phyloP scores from a whole-genome alignment of 2,797 vertebrate genomes.

The Acrocephalus scirpaceus region DNA sequence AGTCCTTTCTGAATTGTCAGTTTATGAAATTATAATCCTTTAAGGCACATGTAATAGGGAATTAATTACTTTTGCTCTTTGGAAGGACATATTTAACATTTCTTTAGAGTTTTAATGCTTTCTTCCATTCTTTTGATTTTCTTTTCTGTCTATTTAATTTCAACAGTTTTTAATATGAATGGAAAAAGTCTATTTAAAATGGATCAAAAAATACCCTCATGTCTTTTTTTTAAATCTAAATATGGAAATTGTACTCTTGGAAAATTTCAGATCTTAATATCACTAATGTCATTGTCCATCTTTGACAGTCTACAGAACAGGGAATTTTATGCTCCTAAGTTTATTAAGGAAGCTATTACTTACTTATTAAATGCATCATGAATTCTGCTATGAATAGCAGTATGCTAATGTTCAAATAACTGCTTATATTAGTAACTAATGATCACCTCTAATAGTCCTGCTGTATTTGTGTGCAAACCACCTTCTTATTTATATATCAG shows the following conservation, averaged over 20 bases:
- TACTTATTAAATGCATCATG: background rate
- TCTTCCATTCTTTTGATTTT: background rate
- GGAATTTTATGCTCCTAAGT: background rate
- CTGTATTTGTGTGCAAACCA: constrained; percentile 49
- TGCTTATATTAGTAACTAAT: constrained; percentile 55
- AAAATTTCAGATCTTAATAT: background rate
- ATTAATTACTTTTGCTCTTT: constrained; percentile 43
- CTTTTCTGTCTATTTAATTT: background rate
- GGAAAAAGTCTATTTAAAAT: constrained; percentile 8
- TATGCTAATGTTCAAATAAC: constrained; percentile 42
- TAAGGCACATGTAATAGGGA: constrained; percentile 8
- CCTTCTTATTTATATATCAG: constrained; percentile 39
- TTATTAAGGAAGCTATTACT: constrained; percentile 24
- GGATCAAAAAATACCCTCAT: background rate
- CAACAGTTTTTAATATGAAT: background rate
- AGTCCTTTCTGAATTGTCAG: background rate
- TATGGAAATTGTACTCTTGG: background rate
- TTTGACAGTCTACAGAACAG: background rate
- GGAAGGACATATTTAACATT: background rate
- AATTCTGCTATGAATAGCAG: constrained; percentile 28
- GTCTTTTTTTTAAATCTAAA: background rate
- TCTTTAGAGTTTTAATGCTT: constrained; percentile 10
- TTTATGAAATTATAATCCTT: constrained; percentile 42
- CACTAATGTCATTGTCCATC: background rate
- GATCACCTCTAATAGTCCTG: constrained; percentile 20